Evolutionary conservation across 2,113 vertebrate genomes (phyloP).

Genomic region (Spizaetus ornatus): DNA sequence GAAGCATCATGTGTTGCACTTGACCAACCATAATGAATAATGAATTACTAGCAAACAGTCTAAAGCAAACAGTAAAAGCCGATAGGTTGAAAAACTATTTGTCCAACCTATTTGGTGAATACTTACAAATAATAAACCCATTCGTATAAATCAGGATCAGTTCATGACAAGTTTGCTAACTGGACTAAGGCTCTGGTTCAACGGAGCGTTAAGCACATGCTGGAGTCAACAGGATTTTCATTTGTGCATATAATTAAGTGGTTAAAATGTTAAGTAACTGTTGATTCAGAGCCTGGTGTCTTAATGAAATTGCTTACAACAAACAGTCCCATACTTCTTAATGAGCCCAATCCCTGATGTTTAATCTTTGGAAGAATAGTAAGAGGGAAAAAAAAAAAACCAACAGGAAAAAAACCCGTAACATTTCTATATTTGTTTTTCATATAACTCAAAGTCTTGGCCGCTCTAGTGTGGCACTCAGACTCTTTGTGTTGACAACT

Average conservation of each 20-base stretch:
- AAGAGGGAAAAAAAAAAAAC: background rate
- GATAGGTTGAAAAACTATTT: slow-evolving; percentile 40
- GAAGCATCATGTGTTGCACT: background rate
- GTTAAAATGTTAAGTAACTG: background rate
- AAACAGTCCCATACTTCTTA: background rate
- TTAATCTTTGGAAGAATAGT: background rate
- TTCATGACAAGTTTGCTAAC: background rate
- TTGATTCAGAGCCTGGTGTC: background rate
- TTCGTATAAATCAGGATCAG: background rate
- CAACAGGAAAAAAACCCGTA: rapidly evolving
- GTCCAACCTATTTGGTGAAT: slow-evolving; percentile 26
- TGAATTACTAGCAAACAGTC: slow-evolving; percentile 24
- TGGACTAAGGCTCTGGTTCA: background rate
- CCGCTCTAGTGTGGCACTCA: background rate
- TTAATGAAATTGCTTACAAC: background rate
- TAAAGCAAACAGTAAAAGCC: slow-evolving; percentile 28
- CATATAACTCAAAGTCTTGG: background rate
- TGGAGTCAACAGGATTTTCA: background rate
- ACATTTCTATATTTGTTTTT: background rate
- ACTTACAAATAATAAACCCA: slow-evolving; percentile 22
- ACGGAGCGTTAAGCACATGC: background rate
- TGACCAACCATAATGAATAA: slow-evolving; percentile 38
- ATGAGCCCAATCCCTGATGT: background rate
- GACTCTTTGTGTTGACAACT: background rate
- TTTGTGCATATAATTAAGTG: background rate